Evolutionary conservation across 2,888 invertebrate species (phyloP).

Genomic region (Eledona agricola): DNA sequence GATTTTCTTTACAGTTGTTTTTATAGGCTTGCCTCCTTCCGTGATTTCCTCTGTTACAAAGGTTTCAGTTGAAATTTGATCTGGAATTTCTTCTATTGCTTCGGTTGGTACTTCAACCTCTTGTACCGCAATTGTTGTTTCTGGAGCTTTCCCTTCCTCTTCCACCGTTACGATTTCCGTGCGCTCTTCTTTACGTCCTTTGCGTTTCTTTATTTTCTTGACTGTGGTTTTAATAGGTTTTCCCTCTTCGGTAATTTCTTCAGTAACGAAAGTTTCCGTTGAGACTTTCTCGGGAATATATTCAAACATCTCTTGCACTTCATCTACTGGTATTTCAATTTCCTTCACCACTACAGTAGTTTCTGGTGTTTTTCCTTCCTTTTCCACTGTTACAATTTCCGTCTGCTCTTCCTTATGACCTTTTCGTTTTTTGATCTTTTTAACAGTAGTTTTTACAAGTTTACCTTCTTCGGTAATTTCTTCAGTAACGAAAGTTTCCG

Average conservation of each 20-base stretch:
- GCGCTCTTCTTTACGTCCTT: constrained; percentile 54
- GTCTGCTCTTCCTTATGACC: constrained; percentile 57
- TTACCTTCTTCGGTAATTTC: constrained; percentile 56
- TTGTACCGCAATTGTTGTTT: constrained; percentile 46
- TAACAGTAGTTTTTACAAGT: constrained; percentile 47
- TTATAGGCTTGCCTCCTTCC: constrained; percentile 47
- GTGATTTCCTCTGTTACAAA: constrained; percentile 18
- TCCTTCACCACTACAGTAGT: constrained; percentile 52
- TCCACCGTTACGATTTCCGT: constrained; percentile 63
- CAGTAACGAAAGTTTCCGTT: constrained; percentile 44
- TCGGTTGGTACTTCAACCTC: constrained; percentile 46
- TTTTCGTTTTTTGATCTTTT: constrained; percentile 53
- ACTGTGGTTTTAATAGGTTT: constrained; percentile 42
- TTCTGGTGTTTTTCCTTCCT: constrained; percentile 61
- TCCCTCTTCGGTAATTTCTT: constrained; percentile 35
- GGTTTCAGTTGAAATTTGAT: constrained; percentile 9
- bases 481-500: constrained; percentile 54
- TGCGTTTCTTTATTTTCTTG: constrained; percentile 53
- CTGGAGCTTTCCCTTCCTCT: constrained; percentile 62
- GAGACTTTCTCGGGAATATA: constrained; percentile 25
- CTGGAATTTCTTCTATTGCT: constrained; percentile 22
- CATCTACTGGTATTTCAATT: constrained; percentile 33
- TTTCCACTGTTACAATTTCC: constrained; percentile 62
- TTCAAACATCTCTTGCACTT: constrained; percentile 37
- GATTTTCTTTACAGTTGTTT: constrained; percentile 46